Percentiles rank a stretch among this genome's conserved stretches.
These are phyloP conservation scores for Eurosta solidaginis DNA, from an alignment of 1,140 invertebrate genomes.

Conservation along the genomic window DNA sequence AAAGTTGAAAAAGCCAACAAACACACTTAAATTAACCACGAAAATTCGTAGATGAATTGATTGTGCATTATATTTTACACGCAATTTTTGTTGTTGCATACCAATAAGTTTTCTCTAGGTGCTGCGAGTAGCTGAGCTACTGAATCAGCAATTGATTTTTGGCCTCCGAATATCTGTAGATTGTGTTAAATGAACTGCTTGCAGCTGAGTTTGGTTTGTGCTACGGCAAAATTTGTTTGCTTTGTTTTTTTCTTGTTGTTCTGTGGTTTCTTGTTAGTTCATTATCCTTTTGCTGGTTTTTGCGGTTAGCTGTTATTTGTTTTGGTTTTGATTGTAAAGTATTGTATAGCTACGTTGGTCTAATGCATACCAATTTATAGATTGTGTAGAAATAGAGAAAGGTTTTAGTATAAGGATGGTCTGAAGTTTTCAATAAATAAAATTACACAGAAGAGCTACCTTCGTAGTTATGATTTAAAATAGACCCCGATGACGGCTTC, in stretches of 20 bases:
- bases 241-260: not conserved
- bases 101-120: not conserved
- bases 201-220: not conserved
- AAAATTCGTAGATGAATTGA: conserved; percentile 2
- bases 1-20: not conserved
- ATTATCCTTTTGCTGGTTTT: conserved; percentile 10
- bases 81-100: not conserved
- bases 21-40: conserved; percentile 20
- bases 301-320: not conserved
- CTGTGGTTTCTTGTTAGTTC: not conserved
- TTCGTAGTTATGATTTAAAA: too few species aligned
- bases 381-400: too few species aligned
- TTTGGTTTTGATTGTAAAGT: not conserved
- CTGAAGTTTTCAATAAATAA: too few species aligned
- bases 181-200: too few species aligned
- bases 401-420: too few species aligned
- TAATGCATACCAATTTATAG: too few species aligned
- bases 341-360: too few species aligned
- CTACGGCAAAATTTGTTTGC: not conserved
- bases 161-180: not conserved
- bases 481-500: too few species aligned
- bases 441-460: too few species aligned
- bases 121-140: not conserved
- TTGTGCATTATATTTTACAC: conserved; percentile 5
- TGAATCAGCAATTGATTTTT: not conserved